phyloP scores from a whole-genome alignment of 2,113 vertebrate genomes.

The Sporophila hypoxantha region DNA sequence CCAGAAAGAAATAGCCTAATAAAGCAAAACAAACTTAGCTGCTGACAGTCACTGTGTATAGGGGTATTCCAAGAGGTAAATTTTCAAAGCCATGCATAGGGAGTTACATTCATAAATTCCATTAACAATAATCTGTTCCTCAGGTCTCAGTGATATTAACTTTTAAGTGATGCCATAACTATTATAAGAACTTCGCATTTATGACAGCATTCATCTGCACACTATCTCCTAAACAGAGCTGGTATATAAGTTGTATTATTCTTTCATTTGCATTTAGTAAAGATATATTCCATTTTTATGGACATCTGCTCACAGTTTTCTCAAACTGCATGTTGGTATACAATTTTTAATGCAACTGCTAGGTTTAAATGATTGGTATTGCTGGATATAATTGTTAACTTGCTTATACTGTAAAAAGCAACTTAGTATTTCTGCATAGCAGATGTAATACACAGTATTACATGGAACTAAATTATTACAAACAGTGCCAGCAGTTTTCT shows the following conservation, averaged over 20 bases:
- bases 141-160: constrained; percentile 44
- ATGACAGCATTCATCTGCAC: constrained; percentile 33
- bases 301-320: constrained; percentile 33
- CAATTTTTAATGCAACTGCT: constrained; percentile 49
- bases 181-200: constrained; percentile 44
- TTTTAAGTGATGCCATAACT: constrained; percentile 57
- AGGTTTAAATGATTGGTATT: constrained; percentile 67
- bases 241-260: constrained; percentile 13
- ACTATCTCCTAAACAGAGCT: constrained; percentile 10
- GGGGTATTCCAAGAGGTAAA: constrained; percentile 43
- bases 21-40: constrained; percentile 34
- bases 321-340: constrained; percentile 27
- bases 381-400: constrained; percentile 62
- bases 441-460: constrained; percentile 67
- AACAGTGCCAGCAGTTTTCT: constrained; percentile 70
- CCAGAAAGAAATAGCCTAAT: constrained; percentile 31
- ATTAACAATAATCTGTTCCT: constrained; percentile 51
- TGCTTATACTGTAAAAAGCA: constrained; percentile 59
- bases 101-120: constrained; percentile 56
- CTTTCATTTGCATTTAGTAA: constrained; percentile 42
- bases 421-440: constrained; percentile 67
- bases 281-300: constrained; percentile 54
- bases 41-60: background rate
- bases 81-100: constrained; percentile 34
- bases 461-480: constrained; percentile 69